phyloP scores from a whole-genome alignment of 2,888 invertebrate genomes.

The Lasioglossum vierecki region DNA sequence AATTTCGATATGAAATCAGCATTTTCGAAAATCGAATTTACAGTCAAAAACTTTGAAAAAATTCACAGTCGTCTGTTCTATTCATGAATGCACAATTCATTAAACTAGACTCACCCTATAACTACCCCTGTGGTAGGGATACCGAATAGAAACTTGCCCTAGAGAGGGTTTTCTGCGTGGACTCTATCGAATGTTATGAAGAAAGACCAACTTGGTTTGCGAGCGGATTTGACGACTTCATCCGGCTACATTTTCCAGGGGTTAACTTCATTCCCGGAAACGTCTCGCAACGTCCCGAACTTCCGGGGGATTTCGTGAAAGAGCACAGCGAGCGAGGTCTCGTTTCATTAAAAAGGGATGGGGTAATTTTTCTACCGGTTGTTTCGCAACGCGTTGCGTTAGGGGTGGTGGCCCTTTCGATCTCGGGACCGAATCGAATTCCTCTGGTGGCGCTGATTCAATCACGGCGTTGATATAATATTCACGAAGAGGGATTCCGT shows the following conservation, averaged over 20 bases:
- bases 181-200: neutral
- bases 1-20: neutral
- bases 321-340: neutral
- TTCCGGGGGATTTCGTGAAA: neutral
- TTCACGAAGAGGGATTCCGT: conserved; percentile 52
- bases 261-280: neutral
- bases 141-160: neutral
- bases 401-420: neutral
- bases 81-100: neutral
- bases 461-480: conserved; percentile 59
- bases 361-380: neutral
- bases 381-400: neutral
- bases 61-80: neutral
- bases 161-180: neutral
- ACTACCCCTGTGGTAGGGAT: neutral
- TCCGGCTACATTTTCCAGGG: neutral
- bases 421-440: conserved; percentile 14
- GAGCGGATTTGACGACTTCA: neutral
- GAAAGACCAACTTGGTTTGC: neutral
- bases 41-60: neutral
- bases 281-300: neutral
- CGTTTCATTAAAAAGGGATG: neutral
- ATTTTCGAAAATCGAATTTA: neutral
- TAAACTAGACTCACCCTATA: neutral
- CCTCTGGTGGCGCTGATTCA: conserved; percentile 50